Evolutionary conservation across 1,140 invertebrate genomes (phyloP), one percentile per base, ranked within the genome.

Genomic region (Laupala kohalensis): DNA sequence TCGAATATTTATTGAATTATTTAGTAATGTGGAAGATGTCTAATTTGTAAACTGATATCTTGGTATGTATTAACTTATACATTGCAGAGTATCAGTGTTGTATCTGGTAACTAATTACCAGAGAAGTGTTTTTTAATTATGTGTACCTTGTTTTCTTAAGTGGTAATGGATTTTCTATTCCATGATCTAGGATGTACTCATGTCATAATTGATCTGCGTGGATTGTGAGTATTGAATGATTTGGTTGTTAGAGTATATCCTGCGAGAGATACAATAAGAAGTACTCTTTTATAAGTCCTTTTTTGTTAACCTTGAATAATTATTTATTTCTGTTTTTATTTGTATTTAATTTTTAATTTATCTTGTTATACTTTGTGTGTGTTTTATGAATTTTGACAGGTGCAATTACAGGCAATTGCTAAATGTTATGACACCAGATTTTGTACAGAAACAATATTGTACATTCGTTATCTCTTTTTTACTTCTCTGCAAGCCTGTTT

Each of bases 341-440:
- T 72, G 71, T 72, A 72, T 72, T 72, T 72, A 72, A 72, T 65
- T 72, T 72, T 72, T 72, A 72, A 72, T 72, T 72, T 72, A 72
- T 72, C 66, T 62, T 72, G 71, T 72, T 72, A 68, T 68, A 29
- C 37, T 53, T 53, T 53, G 37, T 68, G 67, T 29, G 29, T 68
- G 27, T 67, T 68, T 68, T 68, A 68, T 68, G 67, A 29, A 68
- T 68, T 68, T 5, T 29, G 4, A 37, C 28, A 23, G 67, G 15
- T 68, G 27, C 67, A 23, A 68, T 37, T 25, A 29, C 6, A 28
- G 27, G 37, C 9, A 53, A 53, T 53, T 53, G 37, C 37, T 13
- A 53, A 53, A 53, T 53, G 37, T 53, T 53, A n/a, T n/a, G 37
- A 53, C 37, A 53, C 37, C 37, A 53, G 37, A 53, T 53, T 53